Evolutionary conservation across 2,113 vertebrate genomes (phyloP).

Genomic region (Prionailurus bengalensis): DNA sequence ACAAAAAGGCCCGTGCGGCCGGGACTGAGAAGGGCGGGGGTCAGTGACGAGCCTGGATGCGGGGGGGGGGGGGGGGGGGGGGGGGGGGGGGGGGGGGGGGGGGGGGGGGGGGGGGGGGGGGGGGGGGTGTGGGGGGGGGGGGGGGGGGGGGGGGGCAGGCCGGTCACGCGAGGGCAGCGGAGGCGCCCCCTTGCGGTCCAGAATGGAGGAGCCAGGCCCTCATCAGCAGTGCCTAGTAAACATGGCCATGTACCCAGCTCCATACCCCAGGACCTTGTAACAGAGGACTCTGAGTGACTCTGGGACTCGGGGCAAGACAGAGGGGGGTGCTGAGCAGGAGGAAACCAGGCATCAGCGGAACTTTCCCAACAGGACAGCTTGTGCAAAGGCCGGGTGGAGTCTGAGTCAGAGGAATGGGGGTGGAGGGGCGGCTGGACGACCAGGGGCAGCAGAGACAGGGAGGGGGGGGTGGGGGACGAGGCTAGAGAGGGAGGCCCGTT

Average conservation of each 20-base stretch:
- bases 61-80: no score
- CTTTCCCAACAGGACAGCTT: background rate
- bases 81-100: accelerated
- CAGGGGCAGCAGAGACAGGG: background rate
- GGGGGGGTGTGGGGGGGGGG: accelerated
- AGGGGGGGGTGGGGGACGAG: accelerated
- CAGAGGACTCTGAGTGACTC: background rate
- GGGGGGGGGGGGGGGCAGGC: accelerated
- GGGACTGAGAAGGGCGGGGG: background rate
- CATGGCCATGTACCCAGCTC: background rate
- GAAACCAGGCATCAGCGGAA: no score
- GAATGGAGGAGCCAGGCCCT: background rate
- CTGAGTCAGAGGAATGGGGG: background rate
- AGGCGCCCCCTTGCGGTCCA: background rate
- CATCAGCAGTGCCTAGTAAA: background rate
- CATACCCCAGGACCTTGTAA: background rate
- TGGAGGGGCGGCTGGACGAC: no score
- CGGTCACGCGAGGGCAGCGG: accelerated
- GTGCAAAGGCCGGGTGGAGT: background rate
- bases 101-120: accelerated
- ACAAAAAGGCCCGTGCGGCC: background rate
- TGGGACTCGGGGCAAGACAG: background rate
- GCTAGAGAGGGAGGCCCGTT: background rate
- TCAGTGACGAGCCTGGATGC: no score
- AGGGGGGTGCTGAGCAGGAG: background rate